These are phyloP conservation scores for Antrozous pallidus DNA, from an alignment of 2,797 vertebrate genomes.

Conservation along the genomic window DNA sequence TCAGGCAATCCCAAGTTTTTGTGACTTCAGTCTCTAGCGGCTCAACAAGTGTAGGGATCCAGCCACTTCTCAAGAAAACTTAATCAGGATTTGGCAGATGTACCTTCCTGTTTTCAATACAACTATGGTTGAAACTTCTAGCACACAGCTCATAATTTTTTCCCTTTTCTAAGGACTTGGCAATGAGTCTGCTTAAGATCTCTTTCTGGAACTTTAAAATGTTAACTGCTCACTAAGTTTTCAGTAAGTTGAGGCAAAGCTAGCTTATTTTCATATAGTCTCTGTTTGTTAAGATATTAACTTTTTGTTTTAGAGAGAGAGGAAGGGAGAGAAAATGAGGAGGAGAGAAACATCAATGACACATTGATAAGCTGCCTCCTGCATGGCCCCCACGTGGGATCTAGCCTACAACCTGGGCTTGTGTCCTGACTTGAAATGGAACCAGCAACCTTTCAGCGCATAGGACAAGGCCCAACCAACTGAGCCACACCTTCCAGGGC, in stretches of 20 bases:
- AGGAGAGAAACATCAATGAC: background rate
- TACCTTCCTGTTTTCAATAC: background rate
- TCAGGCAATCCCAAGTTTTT: background rate
- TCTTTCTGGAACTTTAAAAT: background rate
- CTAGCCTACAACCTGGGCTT: background rate
- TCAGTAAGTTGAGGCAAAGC: background rate
- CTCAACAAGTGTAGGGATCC: background rate
- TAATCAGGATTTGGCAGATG: background rate
- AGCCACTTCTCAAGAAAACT: background rate
- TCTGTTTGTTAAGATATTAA: background rate
- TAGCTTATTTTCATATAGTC: background rate
- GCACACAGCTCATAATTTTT: background rate
- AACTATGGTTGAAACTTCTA: background rate
- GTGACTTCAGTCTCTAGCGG: background rate
- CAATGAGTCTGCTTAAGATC: background rate
- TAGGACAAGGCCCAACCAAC: background rate
- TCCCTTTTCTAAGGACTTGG: background rate
- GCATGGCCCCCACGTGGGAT: background rate
- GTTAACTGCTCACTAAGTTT: background rate
- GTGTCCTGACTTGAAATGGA: background rate
- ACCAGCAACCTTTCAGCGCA: background rate
- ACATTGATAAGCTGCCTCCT: background rate
- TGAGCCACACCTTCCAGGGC: background rate
- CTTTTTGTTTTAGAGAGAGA: too few species aligned
- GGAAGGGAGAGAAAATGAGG: background rate